Conservation (phyloP, 2,888 invertebrate species). For the Caenorhabditis wallacei region DNA sequence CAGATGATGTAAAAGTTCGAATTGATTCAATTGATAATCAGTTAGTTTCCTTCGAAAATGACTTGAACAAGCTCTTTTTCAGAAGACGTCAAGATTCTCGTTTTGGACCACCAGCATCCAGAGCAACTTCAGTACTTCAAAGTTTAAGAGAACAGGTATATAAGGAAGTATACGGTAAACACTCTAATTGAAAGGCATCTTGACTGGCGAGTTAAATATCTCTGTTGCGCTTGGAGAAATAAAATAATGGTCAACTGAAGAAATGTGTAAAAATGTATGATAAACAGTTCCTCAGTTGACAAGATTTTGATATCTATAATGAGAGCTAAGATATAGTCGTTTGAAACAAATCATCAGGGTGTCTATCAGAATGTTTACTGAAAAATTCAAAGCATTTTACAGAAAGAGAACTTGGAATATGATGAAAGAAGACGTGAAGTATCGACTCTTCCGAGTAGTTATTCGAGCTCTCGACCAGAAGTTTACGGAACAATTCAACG, state of each 20-base stretch:
- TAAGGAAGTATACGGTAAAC: not conserved
- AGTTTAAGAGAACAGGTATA: constrained; percentile 62
- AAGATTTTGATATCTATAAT: no score
- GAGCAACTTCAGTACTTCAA: constrained; percentile 65
- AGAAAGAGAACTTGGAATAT: constrained; percentile 54
- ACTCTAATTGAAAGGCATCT: not conserved
- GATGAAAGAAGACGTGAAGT: constrained; percentile 60
- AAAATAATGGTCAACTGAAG: no score
- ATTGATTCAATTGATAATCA: constrained; percentile 58
- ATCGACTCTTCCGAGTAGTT: constrained; percentile 47
- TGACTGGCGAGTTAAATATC: no score
- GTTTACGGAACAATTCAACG: constrained; percentile 43
- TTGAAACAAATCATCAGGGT: no score
- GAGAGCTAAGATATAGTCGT: no score
- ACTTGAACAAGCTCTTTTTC: not conserved
- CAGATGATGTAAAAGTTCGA: constrained; percentile 61
- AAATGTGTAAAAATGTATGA: no score
- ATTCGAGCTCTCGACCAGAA: constrained; percentile 27
- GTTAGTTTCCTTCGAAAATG: constrained; percentile 6
- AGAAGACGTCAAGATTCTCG: constrained; percentile 24
- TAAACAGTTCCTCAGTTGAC: no score
- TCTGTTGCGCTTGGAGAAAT: no score
- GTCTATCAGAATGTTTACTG: no score
- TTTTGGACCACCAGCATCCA: constrained; percentile 33
- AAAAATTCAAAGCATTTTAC: no score